Evolutionary conservation across 2,113 vertebrate species (phyloP).

Genomic region (Phodopus roborovskii): DNA sequence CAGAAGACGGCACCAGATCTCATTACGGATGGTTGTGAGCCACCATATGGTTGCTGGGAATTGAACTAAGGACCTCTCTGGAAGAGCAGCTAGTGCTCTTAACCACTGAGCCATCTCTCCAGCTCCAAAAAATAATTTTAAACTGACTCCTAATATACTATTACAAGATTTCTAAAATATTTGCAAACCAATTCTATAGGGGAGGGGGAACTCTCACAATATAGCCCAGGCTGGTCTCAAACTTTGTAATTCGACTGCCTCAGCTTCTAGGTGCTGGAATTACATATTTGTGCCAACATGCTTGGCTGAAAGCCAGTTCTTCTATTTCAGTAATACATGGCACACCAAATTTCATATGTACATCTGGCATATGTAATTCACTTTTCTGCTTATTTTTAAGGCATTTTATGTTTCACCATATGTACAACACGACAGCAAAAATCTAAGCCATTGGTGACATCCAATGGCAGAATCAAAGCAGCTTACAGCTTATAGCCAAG

Average conservation of each 20-base stretch:
- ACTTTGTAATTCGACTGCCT: background rate
- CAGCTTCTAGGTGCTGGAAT: background rate
- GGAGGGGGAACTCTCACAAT: background rate
- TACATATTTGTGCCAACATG: background rate
- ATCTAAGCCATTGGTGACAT: background rate
- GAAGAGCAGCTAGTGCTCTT: too few relatives aligned
- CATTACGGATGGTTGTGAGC: too few relatives aligned
- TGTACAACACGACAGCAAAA: background rate
- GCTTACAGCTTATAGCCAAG: background rate
- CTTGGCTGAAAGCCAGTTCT: background rate
- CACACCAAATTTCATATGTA: background rate
- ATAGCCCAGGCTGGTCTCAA: background rate
- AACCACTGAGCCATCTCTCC: too few relatives aligned
- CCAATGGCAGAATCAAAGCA: background rate
- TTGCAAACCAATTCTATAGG: background rate
- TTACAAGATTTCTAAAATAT: background rate
- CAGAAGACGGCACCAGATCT: too few relatives aligned
- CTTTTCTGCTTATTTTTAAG: background rate
- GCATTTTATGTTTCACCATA: background rate
- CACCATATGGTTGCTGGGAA: too few relatives aligned
- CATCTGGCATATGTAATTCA: background rate
- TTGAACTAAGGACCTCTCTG: too few relatives aligned
- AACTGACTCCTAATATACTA: background rate
- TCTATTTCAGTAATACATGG: conserved; percentile 1
- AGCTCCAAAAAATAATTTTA: background rate